Percentiles rank a stretch among this genome's conserved stretches.
phyloP scores from a whole-genome alignment of 2,888 invertebrate genomes.

The Heliothis peltigera region DNA sequence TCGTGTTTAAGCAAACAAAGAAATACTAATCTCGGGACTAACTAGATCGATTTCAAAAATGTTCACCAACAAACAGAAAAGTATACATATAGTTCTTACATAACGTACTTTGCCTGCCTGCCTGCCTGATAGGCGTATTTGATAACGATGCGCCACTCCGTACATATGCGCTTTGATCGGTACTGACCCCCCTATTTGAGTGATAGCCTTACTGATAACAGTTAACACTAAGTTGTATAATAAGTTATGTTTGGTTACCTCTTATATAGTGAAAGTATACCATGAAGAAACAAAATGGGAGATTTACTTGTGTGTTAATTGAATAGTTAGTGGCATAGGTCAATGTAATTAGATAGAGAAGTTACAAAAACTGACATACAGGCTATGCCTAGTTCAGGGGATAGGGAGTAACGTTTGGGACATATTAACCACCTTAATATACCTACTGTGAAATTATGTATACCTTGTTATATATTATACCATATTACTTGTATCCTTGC shows the following conservation, averaged over 20 bases:
- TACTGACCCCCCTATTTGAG: constrained; percentile 14
- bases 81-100: not conserved
- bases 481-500: too few species aligned
- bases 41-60: too few species aligned
- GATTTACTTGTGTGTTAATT: not conserved
- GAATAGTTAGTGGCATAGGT: too few species aligned
- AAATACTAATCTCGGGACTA: too few species aligned
- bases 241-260: not conserved
- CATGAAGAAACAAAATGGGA: not conserved
- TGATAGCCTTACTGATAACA: constrained; percentile 49
- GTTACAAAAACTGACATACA: too few species aligned
- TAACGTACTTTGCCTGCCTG: constrained; percentile 34
- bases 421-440: too few species aligned
- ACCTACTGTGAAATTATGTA: too few species aligned
- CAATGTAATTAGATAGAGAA: too few species aligned
- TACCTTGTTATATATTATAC: too few species aligned
- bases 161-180: constrained; percentile 42
- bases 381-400: too few species aligned
- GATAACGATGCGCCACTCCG: constrained; percentile 26
- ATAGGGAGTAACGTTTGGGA: too few species aligned
- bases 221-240: not conserved
- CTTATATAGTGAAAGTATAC: not conserved
- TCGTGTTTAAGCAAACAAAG: too few species aligned
- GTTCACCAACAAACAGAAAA: not conserved
- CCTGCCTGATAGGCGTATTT: constrained; percentile 12